Percentiles rank a stretch among this genome's conserved stretches.
These are phyloP conservation scores for Oscheius sp. DNA, from an alignment of 1,140 invertebrate genomes.

Conservation along the genomic window DNA sequence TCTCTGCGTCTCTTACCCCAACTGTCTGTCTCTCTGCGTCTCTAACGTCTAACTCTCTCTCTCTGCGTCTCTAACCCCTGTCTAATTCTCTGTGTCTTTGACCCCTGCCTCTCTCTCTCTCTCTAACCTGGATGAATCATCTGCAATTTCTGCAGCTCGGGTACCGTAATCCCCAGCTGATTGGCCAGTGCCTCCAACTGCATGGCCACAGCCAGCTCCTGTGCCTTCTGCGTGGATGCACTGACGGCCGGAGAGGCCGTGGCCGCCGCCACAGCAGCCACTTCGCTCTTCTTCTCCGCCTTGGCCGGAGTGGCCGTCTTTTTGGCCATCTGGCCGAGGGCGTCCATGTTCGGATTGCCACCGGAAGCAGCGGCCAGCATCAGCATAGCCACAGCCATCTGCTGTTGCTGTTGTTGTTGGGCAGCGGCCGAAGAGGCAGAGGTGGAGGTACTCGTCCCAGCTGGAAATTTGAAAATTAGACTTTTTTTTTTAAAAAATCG, in stretches of 20 bases:
- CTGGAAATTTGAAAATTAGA: neutral
- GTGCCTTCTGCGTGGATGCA: neutral
- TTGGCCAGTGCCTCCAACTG: neutral
- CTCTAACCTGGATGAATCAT: neutral
- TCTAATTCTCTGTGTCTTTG: no score
- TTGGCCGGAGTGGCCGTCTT: neutral
- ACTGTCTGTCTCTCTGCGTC: no score
- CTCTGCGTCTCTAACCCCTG: no score
- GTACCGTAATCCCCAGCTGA: neutral
- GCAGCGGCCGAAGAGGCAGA: neutral
- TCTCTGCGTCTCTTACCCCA: neutral
- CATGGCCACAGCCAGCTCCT: neutral
- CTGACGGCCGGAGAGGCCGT: neutral
- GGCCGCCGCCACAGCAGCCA: neutral
- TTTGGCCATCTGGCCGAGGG: neutral
- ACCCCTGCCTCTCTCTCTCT: neutral
- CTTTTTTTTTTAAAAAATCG: no score
- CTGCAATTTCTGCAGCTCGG: neutral
- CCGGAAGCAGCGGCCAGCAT: neutral
- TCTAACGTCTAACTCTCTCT: no score
- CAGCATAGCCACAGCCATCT: neutral
- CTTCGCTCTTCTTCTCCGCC: neutral
- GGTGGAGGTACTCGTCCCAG: neutral
- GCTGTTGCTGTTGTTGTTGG: constrained; percentile 26
- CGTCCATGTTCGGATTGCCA: neutral